These are phyloP conservation scores for Gerris lacustris DNA, from an alignment of 2,888 invertebrate species.

Conservation along the genomic window DNA sequence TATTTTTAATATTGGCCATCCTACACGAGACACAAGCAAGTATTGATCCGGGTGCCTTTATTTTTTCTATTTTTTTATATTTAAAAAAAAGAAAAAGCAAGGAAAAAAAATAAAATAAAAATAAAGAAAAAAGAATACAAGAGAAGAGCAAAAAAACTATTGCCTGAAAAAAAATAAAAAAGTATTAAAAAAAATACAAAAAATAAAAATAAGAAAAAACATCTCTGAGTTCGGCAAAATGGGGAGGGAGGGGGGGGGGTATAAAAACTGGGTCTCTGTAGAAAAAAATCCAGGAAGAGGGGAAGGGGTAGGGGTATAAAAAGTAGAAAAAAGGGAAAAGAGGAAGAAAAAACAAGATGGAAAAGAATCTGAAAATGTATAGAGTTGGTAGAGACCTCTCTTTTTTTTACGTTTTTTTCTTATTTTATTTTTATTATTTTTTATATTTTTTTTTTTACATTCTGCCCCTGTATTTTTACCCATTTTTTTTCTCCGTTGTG, in stretches of 20 bases:
- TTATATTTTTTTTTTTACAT: slow-evolving; percentile 1
- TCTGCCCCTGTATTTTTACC: not conserved
- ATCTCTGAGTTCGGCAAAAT: not conserved
- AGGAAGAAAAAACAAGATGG: not conserved
- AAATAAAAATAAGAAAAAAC: too few species aligned
- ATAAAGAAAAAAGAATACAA: not conserved
- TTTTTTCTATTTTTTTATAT: not conserved
- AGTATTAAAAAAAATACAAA: not conserved
- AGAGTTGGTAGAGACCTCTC: not conserved
- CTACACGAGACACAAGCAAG: not conserved
- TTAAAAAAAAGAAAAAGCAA: too few species aligned
- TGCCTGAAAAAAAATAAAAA: not conserved
- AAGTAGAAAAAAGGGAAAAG: not conserved
- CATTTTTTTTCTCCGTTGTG: slow-evolving; percentile 1
- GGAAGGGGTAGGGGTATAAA: not conserved
- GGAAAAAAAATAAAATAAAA: too few species aligned
- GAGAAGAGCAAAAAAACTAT: not conserved
- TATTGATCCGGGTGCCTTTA: not conserved
- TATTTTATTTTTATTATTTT: slow-evolving; percentile 6
- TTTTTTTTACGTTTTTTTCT: slow-evolving; percentile 1
- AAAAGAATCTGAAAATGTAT: slow-evolving; percentile 5
- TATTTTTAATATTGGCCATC: too few species aligned
- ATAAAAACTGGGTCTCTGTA: too few species aligned
- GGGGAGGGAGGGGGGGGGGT: not conserved
- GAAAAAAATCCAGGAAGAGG: not conserved